phyloP scores from a whole-genome alignment of 53 echinoderm and acorn worm genomes.

The Mesocentrotus franciscanus region DNA sequence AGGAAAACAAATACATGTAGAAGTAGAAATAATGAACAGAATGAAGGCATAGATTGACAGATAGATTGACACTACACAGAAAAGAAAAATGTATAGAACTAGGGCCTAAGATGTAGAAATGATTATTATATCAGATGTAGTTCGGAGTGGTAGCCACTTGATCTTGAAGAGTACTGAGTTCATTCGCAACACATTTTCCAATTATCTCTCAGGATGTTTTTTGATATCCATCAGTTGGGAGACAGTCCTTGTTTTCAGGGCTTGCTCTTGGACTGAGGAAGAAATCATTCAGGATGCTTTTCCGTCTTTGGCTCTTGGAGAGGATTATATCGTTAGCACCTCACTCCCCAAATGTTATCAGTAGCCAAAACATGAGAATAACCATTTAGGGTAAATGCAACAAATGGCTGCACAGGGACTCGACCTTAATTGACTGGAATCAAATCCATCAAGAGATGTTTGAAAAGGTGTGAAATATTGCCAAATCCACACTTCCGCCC shows the following conservation, averaged over 20 bases:
- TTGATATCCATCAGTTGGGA: not conserved
- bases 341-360: slow-evolving; percentile 51
- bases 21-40: too few species aligned
- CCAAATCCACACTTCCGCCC: slow-evolving; percentile 57
- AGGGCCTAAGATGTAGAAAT: not conserved
- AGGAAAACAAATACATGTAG: too few species aligned
- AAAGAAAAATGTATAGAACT: not conserved
- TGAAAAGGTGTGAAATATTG: slow-evolving; percentile 54
- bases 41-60: too few species aligned
- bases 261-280: not conserved
- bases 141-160: not conserved
- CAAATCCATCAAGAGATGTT: slow-evolving; percentile 39
- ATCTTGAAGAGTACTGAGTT: not conserved
- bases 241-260: not conserved
- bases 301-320: slow-evolving; percentile 38
- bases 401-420: slow-evolving; percentile 44
- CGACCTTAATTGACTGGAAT: slow-evolving; percentile 29
- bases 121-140: not conserved
- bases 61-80: not conserved
- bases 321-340: slow-evolving; percentile 52
- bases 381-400: slow-evolving; percentile 36
- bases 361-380: slow-evolving; percentile 22
- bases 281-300: slow-evolving; percentile 44
- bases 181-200: not conserved
- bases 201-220: not conserved